phyloP scores from a whole-genome alignment of 2,113 vertebrate species.

The Opisthocomus hoazin region DNA sequence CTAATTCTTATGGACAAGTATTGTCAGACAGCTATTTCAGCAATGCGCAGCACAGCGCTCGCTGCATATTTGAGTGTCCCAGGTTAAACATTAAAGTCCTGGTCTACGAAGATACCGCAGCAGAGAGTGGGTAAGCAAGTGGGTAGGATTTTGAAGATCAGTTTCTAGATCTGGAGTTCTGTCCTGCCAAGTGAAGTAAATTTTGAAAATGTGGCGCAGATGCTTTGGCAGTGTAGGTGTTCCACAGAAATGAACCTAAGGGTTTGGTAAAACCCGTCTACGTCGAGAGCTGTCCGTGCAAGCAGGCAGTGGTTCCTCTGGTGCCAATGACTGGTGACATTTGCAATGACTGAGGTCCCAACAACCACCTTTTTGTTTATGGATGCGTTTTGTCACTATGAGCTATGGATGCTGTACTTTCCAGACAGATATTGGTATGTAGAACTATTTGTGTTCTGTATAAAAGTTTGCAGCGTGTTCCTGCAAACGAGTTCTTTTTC shows the following conservation, averaged over 20 bases:
- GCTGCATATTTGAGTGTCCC: neutral
- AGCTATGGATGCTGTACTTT: neutral
- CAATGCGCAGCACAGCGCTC: neutral
- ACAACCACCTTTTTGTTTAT: neutral
- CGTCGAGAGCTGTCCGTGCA: neutral
- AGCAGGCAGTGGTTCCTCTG: neutral
- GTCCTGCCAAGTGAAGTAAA: neutral
- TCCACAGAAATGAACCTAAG: neutral
- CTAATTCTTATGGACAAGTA: neutral
- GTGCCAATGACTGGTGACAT: neutral
- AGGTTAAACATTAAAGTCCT: neutral
- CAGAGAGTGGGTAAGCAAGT: neutral
- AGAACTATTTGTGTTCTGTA: neutral
- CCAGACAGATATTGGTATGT: neutral
- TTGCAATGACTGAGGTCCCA: neutral
- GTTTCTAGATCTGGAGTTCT: neutral
- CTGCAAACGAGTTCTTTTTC: neutral
- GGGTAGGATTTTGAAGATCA: neutral
- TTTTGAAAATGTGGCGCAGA: neutral
- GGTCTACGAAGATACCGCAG: neutral
- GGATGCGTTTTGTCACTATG: neutral
- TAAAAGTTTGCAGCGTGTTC: neutral
- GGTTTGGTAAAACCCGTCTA: neutral
- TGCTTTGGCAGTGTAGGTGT: neutral
- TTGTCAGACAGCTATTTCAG: neutral